phyloP scores from a whole-genome alignment of 2,113 vertebrate genomes.

The Proterorhinus semilunaris region DNA sequence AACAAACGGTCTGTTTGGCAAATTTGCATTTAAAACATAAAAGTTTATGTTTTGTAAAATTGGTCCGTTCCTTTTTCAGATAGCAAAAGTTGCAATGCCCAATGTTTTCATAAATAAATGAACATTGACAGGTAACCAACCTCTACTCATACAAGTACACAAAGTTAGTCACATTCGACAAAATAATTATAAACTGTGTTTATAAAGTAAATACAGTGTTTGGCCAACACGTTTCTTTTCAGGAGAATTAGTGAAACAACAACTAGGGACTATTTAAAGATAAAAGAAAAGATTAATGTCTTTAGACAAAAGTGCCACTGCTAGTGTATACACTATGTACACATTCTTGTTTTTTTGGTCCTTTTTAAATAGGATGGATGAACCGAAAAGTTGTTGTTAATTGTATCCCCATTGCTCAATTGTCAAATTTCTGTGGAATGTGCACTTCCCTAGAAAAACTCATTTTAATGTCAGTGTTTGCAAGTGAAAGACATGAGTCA shows the following conservation, averaged over 20 bases:
- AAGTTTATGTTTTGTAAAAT: no score
- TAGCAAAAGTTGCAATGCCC: background rate
- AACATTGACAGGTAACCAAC: background rate
- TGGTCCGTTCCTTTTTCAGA: no score
- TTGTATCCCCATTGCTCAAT: background rate
- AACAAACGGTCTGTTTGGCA: background rate
- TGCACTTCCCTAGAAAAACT: background rate
- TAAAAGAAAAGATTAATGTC: conserved; percentile 14
- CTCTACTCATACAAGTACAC: background rate
- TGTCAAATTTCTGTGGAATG: conserved; percentile 12
- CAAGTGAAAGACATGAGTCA: background rate
- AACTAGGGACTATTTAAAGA: background rate
- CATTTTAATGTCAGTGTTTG: background rate
- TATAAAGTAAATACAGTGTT: conserved; percentile 17
- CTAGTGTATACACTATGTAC: conserved; percentile 15
- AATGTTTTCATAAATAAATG: background rate
- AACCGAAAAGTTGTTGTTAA: background rate
- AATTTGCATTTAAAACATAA: no score
- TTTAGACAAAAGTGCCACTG: conserved; percentile 36
- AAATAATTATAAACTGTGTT: background rate
- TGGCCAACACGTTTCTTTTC: background rate
- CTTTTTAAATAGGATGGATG: background rate
- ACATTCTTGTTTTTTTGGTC: background rate
- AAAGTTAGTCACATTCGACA: background rate
- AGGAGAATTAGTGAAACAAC: background rate